A percentile compares a stretch with the other conserved stretches of the same genome.
phyloP scores from a whole-genome alignment of 2,113 vertebrate species.

The Chaetura pelagica region DNA sequence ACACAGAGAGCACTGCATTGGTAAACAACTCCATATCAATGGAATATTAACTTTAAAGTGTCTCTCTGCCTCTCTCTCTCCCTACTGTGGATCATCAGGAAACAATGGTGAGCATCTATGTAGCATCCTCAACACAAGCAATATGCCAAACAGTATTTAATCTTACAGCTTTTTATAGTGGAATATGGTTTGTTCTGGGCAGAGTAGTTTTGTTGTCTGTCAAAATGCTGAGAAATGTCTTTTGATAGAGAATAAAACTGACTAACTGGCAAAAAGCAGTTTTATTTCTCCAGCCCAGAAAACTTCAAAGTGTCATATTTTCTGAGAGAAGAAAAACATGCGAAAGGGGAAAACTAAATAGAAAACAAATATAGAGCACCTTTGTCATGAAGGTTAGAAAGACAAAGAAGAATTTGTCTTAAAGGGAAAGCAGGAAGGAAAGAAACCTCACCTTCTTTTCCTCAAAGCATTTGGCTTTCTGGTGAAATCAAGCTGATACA shows the following conservation, averaged over 20 bases:
- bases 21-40: neutral
- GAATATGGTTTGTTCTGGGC: neutral
- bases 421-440: neutral
- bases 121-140: neutral
- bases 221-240: neutral
- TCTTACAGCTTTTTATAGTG: neutral
- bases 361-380: neutral
- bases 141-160: neutral
- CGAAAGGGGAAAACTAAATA: neutral
- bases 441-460: neutral
- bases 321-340: neutral
- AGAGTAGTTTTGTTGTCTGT: neutral
- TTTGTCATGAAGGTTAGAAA: neutral
- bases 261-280: neutral
- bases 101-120: neutral
- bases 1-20: neutral
- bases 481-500: neutral
- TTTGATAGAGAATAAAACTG: neutral
- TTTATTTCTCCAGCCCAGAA: neutral
- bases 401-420: neutral
- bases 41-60: neutral
- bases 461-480: neutral
- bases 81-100: neutral
- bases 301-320: neutral
- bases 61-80: neutral